Conservation (phyloP, 2,888 invertebrate genomes). For the Spilarctia lutea region DNA sequence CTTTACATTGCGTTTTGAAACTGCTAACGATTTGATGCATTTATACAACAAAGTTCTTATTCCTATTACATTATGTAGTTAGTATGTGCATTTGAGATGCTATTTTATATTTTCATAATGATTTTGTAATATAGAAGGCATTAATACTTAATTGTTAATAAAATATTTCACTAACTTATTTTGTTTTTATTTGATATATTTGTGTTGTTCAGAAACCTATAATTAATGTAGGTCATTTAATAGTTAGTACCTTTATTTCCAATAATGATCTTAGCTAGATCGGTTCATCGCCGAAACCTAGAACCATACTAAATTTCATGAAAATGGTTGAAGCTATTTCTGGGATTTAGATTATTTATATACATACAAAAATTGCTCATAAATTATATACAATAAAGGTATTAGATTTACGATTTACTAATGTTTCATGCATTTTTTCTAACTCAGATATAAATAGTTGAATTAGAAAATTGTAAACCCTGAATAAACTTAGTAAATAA, state of each 20-base stretch:
- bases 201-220: not conserved
- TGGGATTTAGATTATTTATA: too few species aligned
- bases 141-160: conserved; percentile 78
- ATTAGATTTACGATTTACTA: too few species aligned
- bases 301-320: too few species aligned
- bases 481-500: not conserved
- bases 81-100: conserved; percentile 42
- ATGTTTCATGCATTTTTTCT: too few species aligned
- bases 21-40: conserved; percentile 39
- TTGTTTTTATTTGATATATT: conserved; percentile 11
- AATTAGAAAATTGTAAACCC: not conserved
- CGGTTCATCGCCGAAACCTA: too few species aligned
- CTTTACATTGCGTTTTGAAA: conserved; percentile 18
- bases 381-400: too few species aligned
- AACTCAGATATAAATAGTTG: not conserved
- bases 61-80: conserved; percentile 32
- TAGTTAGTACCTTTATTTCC: too few species aligned
- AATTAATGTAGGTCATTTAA: not conserved
- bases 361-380: too few species aligned
- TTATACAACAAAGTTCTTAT: conserved; percentile 40
- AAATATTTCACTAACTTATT: conserved; percentile 49
- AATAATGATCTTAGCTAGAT: too few species aligned
- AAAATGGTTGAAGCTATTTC: too few species aligned
- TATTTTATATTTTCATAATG: conserved; percentile 43
- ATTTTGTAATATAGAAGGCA: conserved; percentile 64